These are phyloP conservation scores for Mustela lutreola DNA, from an alignment of 2,113 vertebrate species.

Conservation along the genomic window DNA sequence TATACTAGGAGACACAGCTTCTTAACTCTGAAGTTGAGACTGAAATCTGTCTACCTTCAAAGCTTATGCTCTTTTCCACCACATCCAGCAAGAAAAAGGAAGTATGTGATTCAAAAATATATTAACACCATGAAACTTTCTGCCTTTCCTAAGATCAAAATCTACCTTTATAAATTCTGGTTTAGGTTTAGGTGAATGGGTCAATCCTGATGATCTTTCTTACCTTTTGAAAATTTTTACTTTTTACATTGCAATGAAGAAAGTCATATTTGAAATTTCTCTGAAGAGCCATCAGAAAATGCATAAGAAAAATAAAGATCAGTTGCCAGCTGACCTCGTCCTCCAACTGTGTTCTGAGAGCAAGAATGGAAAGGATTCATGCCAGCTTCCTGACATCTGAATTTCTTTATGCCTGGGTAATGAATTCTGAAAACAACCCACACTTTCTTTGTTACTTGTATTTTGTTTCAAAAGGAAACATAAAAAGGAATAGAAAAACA, in stretches of 20 bases:
- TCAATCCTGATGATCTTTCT: background rate
- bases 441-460: slow-evolving; percentile 39
- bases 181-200: background rate
- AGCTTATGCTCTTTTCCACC: background rate
- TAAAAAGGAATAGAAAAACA: background rate
- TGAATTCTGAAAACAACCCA: background rate
- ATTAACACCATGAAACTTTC: background rate
- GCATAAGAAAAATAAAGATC: background rate
- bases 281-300: slow-evolving; percentile 53
- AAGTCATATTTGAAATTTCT: background rate
- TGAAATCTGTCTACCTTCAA: background rate
- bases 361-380: background rate
- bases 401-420: slow-evolving; percentile 18
- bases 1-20: background rate
- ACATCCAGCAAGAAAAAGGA: background rate
- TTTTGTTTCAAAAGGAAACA: slow-evolving; percentile 9
- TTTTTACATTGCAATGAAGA: background rate
- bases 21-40: background rate
- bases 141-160: slow-evolving; percentile 22
- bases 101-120: background rate
- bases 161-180: background rate
- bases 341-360: background rate
- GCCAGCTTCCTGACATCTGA: background rate
- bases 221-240: background rate
- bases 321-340: background rate